Percentiles rank a stretch among this genome's conserved stretches.
Evolutionary conservation across 1,140 invertebrate genomes (phyloP).

Genomic region (Drosophila ercepeae): DNA sequence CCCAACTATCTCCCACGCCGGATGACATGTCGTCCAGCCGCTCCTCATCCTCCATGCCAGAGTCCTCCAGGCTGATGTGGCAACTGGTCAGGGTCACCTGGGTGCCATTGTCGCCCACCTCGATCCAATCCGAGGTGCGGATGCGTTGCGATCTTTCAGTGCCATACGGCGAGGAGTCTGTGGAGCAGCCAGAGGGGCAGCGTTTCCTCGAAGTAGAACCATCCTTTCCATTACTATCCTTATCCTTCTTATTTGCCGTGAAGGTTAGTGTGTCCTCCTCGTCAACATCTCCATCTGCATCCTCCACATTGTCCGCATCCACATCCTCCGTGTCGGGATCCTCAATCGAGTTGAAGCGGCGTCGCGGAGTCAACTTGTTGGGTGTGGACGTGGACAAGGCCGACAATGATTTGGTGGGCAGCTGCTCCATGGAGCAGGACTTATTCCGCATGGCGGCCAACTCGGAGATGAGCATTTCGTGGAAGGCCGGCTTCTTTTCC

Average conservation of each 20-base stretch:
- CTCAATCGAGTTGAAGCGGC: conserved; percentile 73
- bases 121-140: conserved; percentile 82
- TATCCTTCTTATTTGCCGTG: conserved; percentile 57
- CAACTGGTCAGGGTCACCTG: conserved; percentile 79
- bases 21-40: conserved; percentile 82
- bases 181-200: conserved; percentile 81
- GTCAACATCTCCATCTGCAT: conserved; percentile 70
- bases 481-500: conserved; percentile 82
- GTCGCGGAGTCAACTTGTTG: conserved; percentile 52
- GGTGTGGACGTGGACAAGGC: conserved; percentile 18
- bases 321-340: conserved; percentile 73
- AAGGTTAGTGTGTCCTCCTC: conserved; percentile 70
- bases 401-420: conserved; percentile 56
- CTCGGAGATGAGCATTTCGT: conserved; percentile 83
- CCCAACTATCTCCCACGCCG: conserved; percentile 83
- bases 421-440: conserved; percentile 75
- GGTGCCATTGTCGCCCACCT: conserved; percentile 83
- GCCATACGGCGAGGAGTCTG: conserved; percentile 83
- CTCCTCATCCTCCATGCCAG: conserved; percentile 83
- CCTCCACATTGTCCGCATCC: conserved; percentile 78
- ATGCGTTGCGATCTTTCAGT: conserved; percentile 82
- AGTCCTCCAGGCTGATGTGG: conserved; percentile 83
- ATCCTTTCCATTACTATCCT: conserved; percentile 49
- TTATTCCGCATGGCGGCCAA: conserved; percentile 79
- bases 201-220: conserved; percentile 64